Evolutionary conservation across 2,797 vertebrate genomes (phyloP), one percentile per base, ranked within the genome.

Genomic region (Lycodopsis pacificus): DNA sequence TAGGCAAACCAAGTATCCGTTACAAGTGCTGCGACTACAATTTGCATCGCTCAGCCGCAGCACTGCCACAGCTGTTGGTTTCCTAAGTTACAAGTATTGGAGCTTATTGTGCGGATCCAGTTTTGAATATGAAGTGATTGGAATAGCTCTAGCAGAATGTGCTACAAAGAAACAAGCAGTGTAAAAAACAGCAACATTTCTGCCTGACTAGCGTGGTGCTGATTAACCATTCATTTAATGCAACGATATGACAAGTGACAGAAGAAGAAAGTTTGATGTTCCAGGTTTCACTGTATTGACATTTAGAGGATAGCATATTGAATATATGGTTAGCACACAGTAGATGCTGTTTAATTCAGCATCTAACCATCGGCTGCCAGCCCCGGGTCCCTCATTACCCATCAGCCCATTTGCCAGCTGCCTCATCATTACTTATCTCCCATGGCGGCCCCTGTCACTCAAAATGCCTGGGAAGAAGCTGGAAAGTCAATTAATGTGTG

Each of bases 381-480:
- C 82, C 57, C 70, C 42, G 53, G 85, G 83, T 91, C 93, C 88
- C 93, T 94, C 91, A 93, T 94, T 94, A 93, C 94, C 90, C 92
- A 91, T 93, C 92, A 93, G 89, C 88, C 91, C 90, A 88, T 94
- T 93, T 93, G 90, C 91, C 93, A 94, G 92, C 90, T 92, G 91
- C 91, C 90, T 94, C 91, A 93, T 94, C 92, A 93, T 94, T 94
- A 93, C 91, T 88, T 88, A 85, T 93, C 87, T 93, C 91, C 93
- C 93, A 68, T 80, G 88, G 87, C 86, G 62, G 88, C 82, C 82
- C 56, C 83, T 92, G 92, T 92, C 93, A 93, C 83, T 93, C 92
- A 92, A 88, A 88, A 79, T 64, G 86, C 85, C 87, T 83, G 74
- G 76, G 87, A 89, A 83, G 86, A 88, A 85, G 84, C 84, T 83